phyloP scores from a whole-genome alignment of 2,888 invertebrate species.

The Trachelus troglodyta region DNA sequence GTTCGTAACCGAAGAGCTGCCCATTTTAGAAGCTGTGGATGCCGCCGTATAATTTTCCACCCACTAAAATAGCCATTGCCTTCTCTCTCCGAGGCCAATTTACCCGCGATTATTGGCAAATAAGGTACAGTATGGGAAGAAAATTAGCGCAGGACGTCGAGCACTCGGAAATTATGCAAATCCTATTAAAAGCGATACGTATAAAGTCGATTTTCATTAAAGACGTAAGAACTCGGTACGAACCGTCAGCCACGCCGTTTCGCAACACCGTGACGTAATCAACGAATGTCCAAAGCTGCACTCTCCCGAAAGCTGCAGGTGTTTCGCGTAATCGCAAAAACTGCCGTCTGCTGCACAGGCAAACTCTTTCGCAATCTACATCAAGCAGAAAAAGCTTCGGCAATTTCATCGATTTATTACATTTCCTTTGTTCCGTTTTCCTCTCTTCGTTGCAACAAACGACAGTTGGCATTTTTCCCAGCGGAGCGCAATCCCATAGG shows the following conservation, averaged over 20 bases:
- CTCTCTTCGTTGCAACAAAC: constrained; percentile 19
- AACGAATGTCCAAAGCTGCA: no score
- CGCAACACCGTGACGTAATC: no score
- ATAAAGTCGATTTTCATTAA: no score
- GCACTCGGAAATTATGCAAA: no score
- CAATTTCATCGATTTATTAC: constrained; percentile 28
- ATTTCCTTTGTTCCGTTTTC: constrained; percentile 21
- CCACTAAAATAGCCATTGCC: constrained; percentile 66
- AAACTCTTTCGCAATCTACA: constrained; percentile 19
- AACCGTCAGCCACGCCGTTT: no score
- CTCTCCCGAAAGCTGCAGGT: no score
- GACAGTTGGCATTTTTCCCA: constrained; percentile 32
- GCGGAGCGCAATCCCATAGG: constrained; percentile 16
- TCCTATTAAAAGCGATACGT: no score
- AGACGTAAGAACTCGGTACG: no score
- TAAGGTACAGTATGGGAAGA: constrained; percentile 58
- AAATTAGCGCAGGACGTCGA: constrained; percentile 1
- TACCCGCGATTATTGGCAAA: constrained; percentile 64
- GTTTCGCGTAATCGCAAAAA: no score
- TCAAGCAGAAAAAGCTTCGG: constrained; percentile 18
- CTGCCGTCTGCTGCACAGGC: constrained; percentile 9
- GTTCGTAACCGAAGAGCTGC: constrained; percentile 65
- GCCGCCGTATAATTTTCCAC: constrained; percentile 67
- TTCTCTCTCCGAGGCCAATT: constrained; percentile 50
- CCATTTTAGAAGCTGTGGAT: constrained; percentile 65